Base-by-base conservation (phyloP, 2,888 invertebrate genomes). In the Ophioninae sp. region DNA sequence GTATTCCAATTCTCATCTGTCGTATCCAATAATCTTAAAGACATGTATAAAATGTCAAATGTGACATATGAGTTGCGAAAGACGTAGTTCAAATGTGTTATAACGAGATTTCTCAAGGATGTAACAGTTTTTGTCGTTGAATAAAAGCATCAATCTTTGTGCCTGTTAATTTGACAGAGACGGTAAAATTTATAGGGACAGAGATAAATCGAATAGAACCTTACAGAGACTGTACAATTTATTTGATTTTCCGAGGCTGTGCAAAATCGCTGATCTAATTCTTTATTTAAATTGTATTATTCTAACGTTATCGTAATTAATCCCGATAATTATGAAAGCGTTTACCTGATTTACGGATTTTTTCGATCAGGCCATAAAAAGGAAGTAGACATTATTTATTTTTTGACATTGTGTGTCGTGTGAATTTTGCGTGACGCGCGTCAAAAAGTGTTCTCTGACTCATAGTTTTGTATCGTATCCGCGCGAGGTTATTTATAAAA, bases 401-500 rank as follows among this genome's bases (percentile, higher is more conserved):
- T 74, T 44, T 75, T 23, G 73, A 77, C 56, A 74, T 67, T 67
- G 68, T 75, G 56, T 37, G 76, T 41, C 68, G 78, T 74, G 82
- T 44, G 69, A 64, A 61, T 64, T 30, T 20, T n/a, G 65, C 64
- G 56, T 41, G 10, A 8, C 39, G 73, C 70, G 64, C 68, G 81
- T 85, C 82, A 73, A 50, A 23, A 21, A 57, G 69, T 80, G 73
- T 62, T 69, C 70, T 67, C 41, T 80, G 67, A 61, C 65, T 79
- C 79, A 65, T 37, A 57, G 57, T 39, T 62, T 30, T 57, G 44
- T 44, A 10, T 77, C 30, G 3, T 6, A 30, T 56, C 59, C 30
- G 7, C 65, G 41, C 57, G 20, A 20, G 69, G 59, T 79, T 72
- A 79, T 81, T 84, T 67, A 67, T 84, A 75, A 70, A 81, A 77